These are phyloP conservation scores for Semaprochilodus insignis DNA, from an alignment of 2,797 vertebrate genomes.

Conservation along the genomic window DNA sequence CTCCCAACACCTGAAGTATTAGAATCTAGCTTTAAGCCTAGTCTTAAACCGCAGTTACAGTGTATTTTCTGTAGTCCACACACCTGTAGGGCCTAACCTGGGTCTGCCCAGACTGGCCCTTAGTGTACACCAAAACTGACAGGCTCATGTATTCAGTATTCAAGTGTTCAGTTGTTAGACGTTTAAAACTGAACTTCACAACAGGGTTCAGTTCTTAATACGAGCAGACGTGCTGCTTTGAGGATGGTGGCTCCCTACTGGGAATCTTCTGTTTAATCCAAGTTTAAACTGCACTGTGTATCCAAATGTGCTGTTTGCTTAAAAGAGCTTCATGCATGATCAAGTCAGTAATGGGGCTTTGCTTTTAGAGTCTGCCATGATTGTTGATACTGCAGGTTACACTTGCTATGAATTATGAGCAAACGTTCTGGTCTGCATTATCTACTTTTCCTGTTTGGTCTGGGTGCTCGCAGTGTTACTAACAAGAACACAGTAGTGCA, in stretches of 20 bases:
- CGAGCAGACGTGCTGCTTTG: background rate
- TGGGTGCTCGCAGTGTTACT: background rate
- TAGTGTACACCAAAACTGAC: no score
- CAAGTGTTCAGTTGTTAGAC: background rate
- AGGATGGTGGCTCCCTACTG: constrained; percentile 2
- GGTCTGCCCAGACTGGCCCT: no score
- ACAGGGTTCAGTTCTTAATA: background rate
- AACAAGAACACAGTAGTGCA: background rate
- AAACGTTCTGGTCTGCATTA: constrained; percentile 27
- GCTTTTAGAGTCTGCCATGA: constrained; percentile 1
- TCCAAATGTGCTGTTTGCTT: constrained; percentile 15
- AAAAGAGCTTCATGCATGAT: constrained; percentile 11
- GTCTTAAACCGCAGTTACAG: no score
- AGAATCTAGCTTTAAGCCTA: no score
- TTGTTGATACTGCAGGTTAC: constrained; percentile 9
- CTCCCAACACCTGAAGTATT: no score
- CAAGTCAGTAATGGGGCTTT: constrained; percentile 21
- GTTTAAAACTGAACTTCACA: background rate
- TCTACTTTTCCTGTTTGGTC: constrained; percentile 30
- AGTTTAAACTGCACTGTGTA: constrained; percentile 23
- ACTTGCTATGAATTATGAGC: constrained; percentile 1
- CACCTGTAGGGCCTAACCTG: no score
- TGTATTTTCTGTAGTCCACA: no score
- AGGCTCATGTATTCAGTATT: no score
- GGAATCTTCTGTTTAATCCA: constrained; percentile 22